Conservation (phyloP, 1,140 invertebrate genomes). For the Neotoxoptera formosana region DNA sequence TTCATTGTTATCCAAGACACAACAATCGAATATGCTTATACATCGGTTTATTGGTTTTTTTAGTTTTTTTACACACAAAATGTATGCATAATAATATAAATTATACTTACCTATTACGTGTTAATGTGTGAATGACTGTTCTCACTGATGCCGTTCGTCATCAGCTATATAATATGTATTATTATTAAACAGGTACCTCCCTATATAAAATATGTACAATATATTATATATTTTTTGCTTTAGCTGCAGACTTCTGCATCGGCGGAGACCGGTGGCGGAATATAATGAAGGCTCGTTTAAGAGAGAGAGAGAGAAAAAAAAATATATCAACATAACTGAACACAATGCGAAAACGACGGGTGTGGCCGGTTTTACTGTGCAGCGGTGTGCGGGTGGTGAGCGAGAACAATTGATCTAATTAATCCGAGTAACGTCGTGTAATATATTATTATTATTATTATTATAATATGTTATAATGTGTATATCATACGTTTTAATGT, state of each 20-base stretch:
- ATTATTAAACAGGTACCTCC: no score
- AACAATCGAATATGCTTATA: neutral
- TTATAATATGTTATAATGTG: neutral
- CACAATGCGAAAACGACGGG: constrained; percentile 10
- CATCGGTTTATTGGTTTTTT: neutral
- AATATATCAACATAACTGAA: neutral
- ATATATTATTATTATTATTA: neutral
- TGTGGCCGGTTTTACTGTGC: neutral
- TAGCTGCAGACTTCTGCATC: neutral
- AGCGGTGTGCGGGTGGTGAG: neutral
- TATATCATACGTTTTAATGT: neutral
- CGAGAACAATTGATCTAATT: constrained; percentile 6
- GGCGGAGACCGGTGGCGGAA: neutral
- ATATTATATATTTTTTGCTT: neutral
- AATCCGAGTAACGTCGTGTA: neutral
- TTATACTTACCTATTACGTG: neutral
- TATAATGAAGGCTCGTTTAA: neutral
- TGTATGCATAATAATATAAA: no score
- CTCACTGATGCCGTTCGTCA: neutral
- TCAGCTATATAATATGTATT: neutral
- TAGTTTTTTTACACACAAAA: neutral
- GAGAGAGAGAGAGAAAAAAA: neutral
- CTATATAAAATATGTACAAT: no score
- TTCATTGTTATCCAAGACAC: neutral
- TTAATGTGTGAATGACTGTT: neutral